phyloP scores from a whole-genome alignment of 1,140 invertebrate species.

The Drosophila parvula region DNA sequence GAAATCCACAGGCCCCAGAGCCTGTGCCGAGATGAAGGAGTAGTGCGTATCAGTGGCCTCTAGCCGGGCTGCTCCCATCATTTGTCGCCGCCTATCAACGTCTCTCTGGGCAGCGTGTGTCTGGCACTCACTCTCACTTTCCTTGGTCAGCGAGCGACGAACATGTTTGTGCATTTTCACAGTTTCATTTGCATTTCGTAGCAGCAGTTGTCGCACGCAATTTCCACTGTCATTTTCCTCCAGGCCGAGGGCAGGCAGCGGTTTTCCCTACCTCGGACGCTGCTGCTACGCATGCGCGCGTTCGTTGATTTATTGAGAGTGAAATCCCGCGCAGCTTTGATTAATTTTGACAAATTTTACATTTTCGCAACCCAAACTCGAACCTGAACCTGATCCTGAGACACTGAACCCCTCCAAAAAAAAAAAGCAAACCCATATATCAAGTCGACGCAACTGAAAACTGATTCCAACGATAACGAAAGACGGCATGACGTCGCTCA shows the following conservation, averaged over 20 bases:
- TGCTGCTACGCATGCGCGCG: constrained; percentile 18
- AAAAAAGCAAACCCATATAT: constrained; percentile 22
- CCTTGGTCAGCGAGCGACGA: constrained; percentile 24
- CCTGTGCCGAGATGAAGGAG: constrained; percentile 1
- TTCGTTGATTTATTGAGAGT: constrained; percentile 76
- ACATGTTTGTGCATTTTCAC: constrained; percentile 44
- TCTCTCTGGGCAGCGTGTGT: constrained; percentile 42
- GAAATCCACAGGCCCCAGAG: constrained; percentile 1
- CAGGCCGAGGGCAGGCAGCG: constrained; percentile 52
- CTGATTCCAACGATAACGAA: constrained; percentile 32
- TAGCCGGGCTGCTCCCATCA: constrained; percentile 23
- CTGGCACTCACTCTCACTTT: constrained; percentile 68
- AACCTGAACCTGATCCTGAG: constrained; percentile 26
- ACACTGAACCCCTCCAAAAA: constrained; percentile 12
- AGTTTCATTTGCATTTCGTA: constrained; percentile 68
- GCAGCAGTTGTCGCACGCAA: constrained; percentile 54
- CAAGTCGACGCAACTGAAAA: constrained; percentile 27
- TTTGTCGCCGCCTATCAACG: constrained; percentile 54
- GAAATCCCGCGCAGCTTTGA: constrained; percentile 71
- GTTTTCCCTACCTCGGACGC: constrained; percentile 20
- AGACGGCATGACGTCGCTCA: constrained; percentile 31
- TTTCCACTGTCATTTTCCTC: constrained; percentile 60
- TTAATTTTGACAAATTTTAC: constrained; percentile 79
- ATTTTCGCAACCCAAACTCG: constrained; percentile 34
- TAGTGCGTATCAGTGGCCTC: background rate